Conservation (phyloP, 2,113 vertebrate species). For the Delphinus delphis region DNA sequence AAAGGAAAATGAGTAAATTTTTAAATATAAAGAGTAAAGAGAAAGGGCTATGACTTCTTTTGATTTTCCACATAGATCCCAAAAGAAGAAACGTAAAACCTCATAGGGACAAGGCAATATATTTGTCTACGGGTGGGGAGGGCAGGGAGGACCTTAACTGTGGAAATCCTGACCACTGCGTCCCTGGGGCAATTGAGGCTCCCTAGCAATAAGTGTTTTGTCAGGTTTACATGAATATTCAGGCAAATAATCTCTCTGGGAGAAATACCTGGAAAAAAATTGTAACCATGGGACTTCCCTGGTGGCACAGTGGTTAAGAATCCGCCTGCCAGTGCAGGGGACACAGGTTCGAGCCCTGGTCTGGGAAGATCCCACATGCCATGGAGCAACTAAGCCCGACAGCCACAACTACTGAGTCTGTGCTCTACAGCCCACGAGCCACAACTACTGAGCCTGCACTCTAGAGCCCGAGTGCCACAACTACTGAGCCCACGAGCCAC, state of each 20-base stretch:
- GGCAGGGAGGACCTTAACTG: not conserved
- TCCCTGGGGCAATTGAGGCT: not conserved
- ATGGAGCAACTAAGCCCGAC: too few relatives aligned
- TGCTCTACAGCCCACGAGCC: too few relatives aligned
- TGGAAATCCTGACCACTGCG: not conserved
- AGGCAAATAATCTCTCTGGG: not conserved
- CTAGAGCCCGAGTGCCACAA: too few relatives aligned
- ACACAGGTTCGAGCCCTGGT: too few relatives aligned
- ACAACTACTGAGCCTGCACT: too few relatives aligned
- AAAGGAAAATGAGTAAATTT: not conserved
- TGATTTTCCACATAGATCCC: not conserved
- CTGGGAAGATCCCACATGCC: too few relatives aligned
- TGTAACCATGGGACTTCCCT: too few relatives aligned
- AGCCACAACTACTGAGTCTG: too few relatives aligned
- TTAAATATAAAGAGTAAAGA: not conserved
- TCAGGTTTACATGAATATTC: not conserved
- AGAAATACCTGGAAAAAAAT: not conserved
- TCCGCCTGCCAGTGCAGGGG: too few relatives aligned
- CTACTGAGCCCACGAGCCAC: too few relatives aligned
- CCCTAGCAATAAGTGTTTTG: not conserved
- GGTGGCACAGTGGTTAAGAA: too few relatives aligned
- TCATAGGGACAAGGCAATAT: not conserved
- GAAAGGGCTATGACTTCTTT: not conserved
- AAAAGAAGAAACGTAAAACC: not conserved
- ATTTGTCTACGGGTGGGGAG: rapidly evolving